phyloP scores from a whole-genome alignment of 2,113 vertebrate species.

The Brachyhypopomus gauderio region DNA sequence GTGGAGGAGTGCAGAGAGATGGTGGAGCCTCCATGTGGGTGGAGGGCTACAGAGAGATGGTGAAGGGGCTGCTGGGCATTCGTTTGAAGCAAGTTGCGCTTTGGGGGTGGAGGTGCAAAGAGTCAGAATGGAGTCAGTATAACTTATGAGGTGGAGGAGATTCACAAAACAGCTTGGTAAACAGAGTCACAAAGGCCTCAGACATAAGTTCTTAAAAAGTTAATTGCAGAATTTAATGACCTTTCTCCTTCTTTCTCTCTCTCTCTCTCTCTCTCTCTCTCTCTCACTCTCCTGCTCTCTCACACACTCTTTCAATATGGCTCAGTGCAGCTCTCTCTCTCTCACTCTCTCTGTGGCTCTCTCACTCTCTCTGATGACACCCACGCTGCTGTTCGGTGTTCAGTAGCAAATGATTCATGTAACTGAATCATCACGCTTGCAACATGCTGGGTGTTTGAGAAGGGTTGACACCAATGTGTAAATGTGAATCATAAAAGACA shows the following conservation, averaged over 20 bases:
- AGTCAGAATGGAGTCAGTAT: conserved; percentile 2
- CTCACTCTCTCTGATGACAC: conserved; percentile 16
- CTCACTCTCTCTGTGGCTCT: conserved; percentile 5
- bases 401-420: conserved; percentile 46
- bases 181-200: conserved; percentile 18
- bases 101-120: background rate
- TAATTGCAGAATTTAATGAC: too few species aligned
- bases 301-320: background rate
- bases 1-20: background rate
- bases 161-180: conserved; percentile 11
- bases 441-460: conserved; percentile 21
- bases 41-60: conserved; percentile 26
- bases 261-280: background rate
- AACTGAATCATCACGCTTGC: conserved; percentile 47
- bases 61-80: conserved; percentile 2
- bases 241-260: background rate
- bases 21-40: background rate
- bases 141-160: conserved; percentile 41
- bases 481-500: conserved; percentile 48
- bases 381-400: conserved; percentile 32
- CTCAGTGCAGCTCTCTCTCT: background rate
- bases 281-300: conserved; percentile 8
- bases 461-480: conserved; percentile 29
- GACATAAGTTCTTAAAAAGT: conserved; percentile 1
- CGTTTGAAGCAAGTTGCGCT: conserved; percentile 35